These are phyloP conservation scores for Eupithecia inturbata DNA, from an alignment of 2,888 invertebrate genomes.

Conservation along the genomic window DNA sequence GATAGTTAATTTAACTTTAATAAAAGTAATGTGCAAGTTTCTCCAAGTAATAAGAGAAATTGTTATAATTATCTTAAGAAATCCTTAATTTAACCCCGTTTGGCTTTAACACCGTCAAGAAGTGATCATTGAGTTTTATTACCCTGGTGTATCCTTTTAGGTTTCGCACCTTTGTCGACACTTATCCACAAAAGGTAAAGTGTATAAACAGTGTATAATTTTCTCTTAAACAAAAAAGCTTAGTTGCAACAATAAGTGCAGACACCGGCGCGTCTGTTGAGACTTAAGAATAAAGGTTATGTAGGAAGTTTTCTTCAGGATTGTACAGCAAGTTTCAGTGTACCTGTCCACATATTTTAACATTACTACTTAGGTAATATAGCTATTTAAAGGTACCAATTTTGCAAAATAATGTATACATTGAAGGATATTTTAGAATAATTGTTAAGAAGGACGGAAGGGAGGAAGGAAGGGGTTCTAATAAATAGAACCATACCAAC, in stretches of 20 bases:
- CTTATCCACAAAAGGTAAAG: constrained; percentile 6
- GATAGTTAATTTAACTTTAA: neutral
- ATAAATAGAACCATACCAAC: too few relatives aligned
- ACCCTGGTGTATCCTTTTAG: constrained; percentile 22
- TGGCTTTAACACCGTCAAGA: constrained; percentile 21
- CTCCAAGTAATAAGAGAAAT: neutral
- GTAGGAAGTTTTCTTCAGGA: too few relatives aligned
- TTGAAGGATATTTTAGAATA: too few relatives aligned
- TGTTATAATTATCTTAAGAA: neutral
- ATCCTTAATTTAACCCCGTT: neutral
- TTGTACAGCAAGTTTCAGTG: too few relatives aligned
- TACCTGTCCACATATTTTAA: too few relatives aligned
- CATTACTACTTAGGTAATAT: too few relatives aligned
- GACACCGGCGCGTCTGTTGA: neutral
- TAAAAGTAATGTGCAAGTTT: neutral
- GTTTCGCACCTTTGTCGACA: constrained; percentile 23
- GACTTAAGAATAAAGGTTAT: neutral
- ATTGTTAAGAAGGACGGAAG: too few relatives aligned
- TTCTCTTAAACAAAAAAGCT: neutral
- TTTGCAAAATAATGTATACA: too few relatives aligned
- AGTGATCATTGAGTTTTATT: constrained; percentile 20
- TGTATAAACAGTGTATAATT: constrained; percentile 9
- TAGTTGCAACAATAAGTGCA: neutral
- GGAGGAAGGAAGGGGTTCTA: too few relatives aligned
- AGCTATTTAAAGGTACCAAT: too few relatives aligned